Evolutionary conservation across 2,888 invertebrate species (phyloP), one percentile per base, ranked within the genome.

Genomic region (Drosophila macrothrix): DNA sequence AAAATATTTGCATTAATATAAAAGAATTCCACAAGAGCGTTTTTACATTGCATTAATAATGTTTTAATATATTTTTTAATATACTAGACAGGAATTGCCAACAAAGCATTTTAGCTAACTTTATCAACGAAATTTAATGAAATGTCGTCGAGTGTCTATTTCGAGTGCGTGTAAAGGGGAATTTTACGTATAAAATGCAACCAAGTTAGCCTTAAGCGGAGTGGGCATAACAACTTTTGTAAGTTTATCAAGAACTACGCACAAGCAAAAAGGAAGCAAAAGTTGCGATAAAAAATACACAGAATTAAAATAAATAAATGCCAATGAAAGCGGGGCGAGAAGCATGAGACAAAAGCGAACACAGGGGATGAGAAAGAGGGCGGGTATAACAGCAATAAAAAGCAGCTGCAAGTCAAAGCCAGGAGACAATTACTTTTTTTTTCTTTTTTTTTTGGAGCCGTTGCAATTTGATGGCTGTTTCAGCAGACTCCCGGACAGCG

Each of bases 211-310:
- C 75, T 35, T 67, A 66, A 56, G 62, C 60, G 53, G 3, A 49
- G 61, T 69, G 71, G 55, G 73, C 69, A 84, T 74, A 37, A 76
- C 68, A 84, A 84, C 74, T 84, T 88, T 67, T 29, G 62, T 70
- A 82, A 88, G 80, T 82, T 80, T 84, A 88, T 90, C 88, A 85
- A 90, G 90, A 90, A 88, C 81, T 89, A 86, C 77, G 84, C 89
- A 84, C 84, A 84, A 89, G 84, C 79, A 82, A 84, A 82, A 90
- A 71, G 46, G 60, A 67, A 71, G 67, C 58, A 67, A 53, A 78
- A 82, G 67, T 82, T 82, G 74, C 64, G 67, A 64, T 78, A 70
- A 73, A 80, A 71, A 74, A 65, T 54, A 59, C 62, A 70, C 60
- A 67, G 79, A 69, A 82, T 76, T 82, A 75, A 79, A 88, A 84